Evolutionary conservation across 2,113 vertebrate genomes (phyloP).

Genomic region (Pungitius pungitius): DNA sequence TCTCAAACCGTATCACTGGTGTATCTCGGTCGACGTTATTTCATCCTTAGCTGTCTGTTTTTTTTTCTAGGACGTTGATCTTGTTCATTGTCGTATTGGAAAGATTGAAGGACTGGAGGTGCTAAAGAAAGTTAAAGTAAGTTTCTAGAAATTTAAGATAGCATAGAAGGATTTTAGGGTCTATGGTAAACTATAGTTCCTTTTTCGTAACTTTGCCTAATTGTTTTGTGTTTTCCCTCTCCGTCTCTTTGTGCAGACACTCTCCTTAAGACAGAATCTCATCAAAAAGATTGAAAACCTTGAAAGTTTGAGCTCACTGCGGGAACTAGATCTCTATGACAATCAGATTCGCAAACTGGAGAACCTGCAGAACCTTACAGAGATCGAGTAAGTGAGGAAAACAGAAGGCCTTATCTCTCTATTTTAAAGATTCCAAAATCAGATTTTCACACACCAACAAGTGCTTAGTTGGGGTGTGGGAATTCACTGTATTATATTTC

Average conservation of each 20-base stretch:
- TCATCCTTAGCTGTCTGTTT: slow-evolving; percentile 1
- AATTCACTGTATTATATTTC: neutral
- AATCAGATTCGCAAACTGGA: slow-evolving; percentile 96
- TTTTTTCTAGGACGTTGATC: slow-evolving; percentile 90
- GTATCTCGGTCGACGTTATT: neutral
- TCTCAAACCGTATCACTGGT: neutral
- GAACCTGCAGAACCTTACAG: slow-evolving; percentile 89
- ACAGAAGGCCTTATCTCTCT: neutral
- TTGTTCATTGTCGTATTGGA: slow-evolving; percentile 97
- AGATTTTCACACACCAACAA: neutral
- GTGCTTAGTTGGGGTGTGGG: neutral
- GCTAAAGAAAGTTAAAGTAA: slow-evolving; percentile 94
- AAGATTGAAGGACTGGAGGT: slow-evolving; percentile 97
- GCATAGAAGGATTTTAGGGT: neutral
- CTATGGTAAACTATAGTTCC: neutral
- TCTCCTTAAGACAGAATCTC: slow-evolving; percentile 95
- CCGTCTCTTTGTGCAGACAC: slow-evolving; percentile 80
- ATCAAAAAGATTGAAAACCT: slow-evolving; percentile 96
- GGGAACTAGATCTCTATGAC: slow-evolving; percentile 96
- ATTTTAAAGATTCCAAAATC: neutral
- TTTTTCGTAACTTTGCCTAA: neutral
- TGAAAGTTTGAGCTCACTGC: slow-evolving; percentile 85
- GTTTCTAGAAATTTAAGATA: slow-evolving; percentile 4
- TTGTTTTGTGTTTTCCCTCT: neutral
- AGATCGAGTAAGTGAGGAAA: slow-evolving; percentile 90